Evolutionary conservation across 2,113 vertebrate genomes (phyloP).

Genomic region (Pomatostomus ruficeps): DNA sequence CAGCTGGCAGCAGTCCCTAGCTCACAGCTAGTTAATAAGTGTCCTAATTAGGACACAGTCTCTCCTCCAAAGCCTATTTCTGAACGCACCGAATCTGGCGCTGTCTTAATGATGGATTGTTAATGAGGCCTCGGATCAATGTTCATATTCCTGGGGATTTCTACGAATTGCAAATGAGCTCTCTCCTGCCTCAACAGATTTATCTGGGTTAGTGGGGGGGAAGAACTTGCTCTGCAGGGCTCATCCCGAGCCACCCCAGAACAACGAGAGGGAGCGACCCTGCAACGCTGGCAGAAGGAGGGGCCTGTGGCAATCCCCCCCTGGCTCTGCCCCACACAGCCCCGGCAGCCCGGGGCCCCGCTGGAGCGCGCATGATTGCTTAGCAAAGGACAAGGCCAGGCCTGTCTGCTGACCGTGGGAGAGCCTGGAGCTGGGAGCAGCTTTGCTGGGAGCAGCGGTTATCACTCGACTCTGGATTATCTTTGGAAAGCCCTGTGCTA

Average conservation of each 20-base stretch:
- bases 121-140: conserved; percentile 53
- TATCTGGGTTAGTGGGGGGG: conserved; percentile 31
- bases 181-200: neutral
- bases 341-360: neutral
- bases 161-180: conserved; percentile 18
- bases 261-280: fast-evolving
- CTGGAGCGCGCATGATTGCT: neutral
- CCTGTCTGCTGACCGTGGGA: conserved; percentile 41
- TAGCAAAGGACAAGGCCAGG: conserved; percentile 4
- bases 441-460: neutral
- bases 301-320: neutral
- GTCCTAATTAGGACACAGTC: conserved; percentile 43
- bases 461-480: neutral
- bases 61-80: conserved; percentile 38
- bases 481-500: neutral
- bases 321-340: neutral
- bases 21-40: conserved; percentile 29
- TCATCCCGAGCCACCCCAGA: neutral
- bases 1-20: conserved; percentile 1
- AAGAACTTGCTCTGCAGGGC: neutral
- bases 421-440: neutral
- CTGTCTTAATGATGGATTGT: conserved; percentile 39
- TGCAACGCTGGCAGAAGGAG: neutral
- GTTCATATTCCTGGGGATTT: conserved; percentile 54
- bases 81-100: neutral